Conservation (phyloP, 1,140 invertebrate genomes). For the Sitobion miscanthi region DNA sequence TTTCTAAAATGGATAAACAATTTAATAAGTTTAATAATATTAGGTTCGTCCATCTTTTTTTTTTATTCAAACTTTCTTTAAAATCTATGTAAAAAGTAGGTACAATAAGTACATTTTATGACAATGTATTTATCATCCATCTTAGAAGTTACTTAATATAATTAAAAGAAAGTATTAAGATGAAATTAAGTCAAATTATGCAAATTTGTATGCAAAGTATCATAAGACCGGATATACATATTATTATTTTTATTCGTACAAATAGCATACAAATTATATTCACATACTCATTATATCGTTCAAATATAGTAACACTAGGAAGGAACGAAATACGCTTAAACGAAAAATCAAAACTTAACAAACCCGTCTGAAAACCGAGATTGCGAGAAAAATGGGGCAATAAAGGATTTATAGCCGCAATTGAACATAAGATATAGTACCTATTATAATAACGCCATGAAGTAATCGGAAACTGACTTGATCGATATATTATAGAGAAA, state of each 20-base stretch:
- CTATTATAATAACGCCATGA: neutral
- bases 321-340: neutral
- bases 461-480: neutral
- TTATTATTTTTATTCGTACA: neutral
- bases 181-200: neutral
- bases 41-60: too few relatives aligned
- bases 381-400: neutral
- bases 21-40: too few relatives aligned
- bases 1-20: neutral
- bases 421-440: neutral
- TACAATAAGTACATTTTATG: too few relatives aligned
- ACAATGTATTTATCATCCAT: too few relatives aligned
- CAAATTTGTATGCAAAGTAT: neutral
- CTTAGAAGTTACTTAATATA: neutral
- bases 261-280: neutral
- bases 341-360: neutral
- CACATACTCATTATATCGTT: neutral
- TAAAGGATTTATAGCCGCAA: neutral
- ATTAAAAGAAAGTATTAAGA: neutral
- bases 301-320: neutral
- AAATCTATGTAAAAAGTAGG: too few relatives aligned
- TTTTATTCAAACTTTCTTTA: too few relatives aligned
- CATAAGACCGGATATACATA: neutral
- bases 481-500: neutral
- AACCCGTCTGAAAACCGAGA: neutral